These are phyloP conservation scores for Drosophila bifasciata DNA, from an alignment of 1,140 invertebrate genomes.

Conservation along the genomic window DNA sequence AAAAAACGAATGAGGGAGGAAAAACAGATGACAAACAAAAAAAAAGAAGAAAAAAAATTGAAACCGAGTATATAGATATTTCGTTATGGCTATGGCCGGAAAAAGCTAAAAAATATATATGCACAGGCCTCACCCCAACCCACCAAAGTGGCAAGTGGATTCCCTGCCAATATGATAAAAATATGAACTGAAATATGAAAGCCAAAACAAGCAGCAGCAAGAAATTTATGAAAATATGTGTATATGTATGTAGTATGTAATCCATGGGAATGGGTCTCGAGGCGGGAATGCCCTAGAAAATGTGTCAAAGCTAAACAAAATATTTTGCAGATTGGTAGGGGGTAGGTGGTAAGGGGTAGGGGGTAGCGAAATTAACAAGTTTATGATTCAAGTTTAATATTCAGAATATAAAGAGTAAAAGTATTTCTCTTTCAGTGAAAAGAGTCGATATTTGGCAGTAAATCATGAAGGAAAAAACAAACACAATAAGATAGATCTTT, in stretches of 20 bases:
- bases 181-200: conserved; percentile 63
- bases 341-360: too few relatives aligned
- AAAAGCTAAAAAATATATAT: conserved; percentile 81
- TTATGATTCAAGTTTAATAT: too few relatives aligned
- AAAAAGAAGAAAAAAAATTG: too few relatives aligned
- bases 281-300: conserved; percentile 12
- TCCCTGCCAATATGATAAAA: conserved; percentile 81
- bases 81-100: conserved; percentile 64
- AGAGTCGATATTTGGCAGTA: too few relatives aligned
- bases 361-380: too few relatives aligned
- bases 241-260: too few relatives aligned
- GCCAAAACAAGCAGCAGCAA: conserved; percentile 70
- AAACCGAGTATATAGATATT: conserved; percentile 70
- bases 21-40: conserved; percentile 48
- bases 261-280: background rate
- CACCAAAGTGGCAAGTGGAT: conserved; percentile 13
- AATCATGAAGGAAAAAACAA: too few relatives aligned
- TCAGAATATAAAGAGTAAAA: too few relatives aligned
- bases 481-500: too few relatives aligned
- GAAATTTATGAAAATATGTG: conserved; percentile 22
- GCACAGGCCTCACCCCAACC: conserved; percentile 37
- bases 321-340: too few relatives aligned
- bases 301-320: background rate
- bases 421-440: too few relatives aligned
- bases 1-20: conserved; percentile 36